phyloP scores from a whole-genome alignment of 2,888 invertebrate genomes.

The Protula sp. region DNA sequence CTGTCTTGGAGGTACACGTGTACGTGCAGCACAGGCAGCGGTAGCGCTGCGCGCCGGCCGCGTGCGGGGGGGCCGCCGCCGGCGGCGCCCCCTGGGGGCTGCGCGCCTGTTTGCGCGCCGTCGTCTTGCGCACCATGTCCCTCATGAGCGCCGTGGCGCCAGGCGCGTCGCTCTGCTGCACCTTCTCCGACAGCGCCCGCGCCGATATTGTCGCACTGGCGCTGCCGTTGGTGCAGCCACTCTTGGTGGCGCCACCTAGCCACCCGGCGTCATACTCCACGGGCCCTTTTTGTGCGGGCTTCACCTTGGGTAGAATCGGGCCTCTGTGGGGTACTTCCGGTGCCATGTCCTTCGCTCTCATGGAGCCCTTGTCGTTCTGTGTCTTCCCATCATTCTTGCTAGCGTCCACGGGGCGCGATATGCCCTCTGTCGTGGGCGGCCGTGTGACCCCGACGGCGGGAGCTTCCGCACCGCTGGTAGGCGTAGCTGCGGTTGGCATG shows the following conservation, averaged over 20 bases:
- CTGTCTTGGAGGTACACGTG: slow-evolving; percentile 13
- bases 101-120: background rate
- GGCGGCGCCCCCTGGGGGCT: background rate
- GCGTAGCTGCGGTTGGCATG: too few relatives aligned
- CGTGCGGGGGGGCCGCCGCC: background rate
- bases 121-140: background rate
- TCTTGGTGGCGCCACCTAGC: background rate
- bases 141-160: background rate
- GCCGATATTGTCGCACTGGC: background rate
- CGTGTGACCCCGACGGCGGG: too few relatives aligned
- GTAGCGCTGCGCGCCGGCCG: background rate
- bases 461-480: too few relatives aligned
- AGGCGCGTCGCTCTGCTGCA: background rate
- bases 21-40: slow-evolving; percentile 19
- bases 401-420: too few relatives aligned
- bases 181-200: background rate
- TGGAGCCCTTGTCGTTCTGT: too few relatives aligned
- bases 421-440: too few relatives aligned
- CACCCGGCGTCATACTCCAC: background rate
- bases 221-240: background rate
- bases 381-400: too few relatives aligned
- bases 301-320: too few relatives aligned
- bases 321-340: too few relatives aligned
- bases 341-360: too few relatives aligned
- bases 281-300: too few relatives aligned